These are phyloP conservation scores for Trichopria drosophilae DNA, from an alignment of 2,888 invertebrate species.

Conservation along the genomic window DNA sequence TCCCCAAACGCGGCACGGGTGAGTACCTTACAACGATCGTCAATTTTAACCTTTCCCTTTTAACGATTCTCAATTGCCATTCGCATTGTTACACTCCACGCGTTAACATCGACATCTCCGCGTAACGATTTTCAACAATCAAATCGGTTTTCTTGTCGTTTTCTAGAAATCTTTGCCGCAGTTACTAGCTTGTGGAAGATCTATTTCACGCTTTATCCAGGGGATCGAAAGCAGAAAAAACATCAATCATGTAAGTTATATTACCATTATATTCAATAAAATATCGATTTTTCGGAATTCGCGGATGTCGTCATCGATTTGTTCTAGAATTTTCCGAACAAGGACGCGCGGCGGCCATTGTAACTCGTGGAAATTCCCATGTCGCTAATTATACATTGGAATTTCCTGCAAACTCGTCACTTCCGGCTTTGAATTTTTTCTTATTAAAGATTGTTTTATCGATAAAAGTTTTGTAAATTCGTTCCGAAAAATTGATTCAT, in stretches of 20 bases:
- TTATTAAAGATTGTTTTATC: background rate
- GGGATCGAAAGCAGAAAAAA: slow-evolving; percentile 41
- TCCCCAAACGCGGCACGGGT: slow-evolving; percentile 50
- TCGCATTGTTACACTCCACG: slow-evolving; percentile 6
- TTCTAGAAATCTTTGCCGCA: slow-evolving; percentile 46
- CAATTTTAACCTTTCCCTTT: background rate
- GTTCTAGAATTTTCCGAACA: no score
- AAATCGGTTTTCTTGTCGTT: slow-evolving; percentile 1
- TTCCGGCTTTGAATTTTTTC: background rate
- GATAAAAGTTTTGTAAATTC: background rate
- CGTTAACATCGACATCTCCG: background rate
- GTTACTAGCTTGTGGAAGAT: no score
- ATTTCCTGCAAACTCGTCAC: background rate
- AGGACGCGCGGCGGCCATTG: slow-evolving; percentile 11
- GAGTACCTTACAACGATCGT: slow-evolving; percentile 32
- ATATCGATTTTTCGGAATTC: background rate
- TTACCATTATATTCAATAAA: background rate
- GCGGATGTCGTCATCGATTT: no score
- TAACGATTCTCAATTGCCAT: background rate
- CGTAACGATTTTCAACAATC: slow-evolving; percentile 14
- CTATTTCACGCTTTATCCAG: slow-evolving; percentile 31
- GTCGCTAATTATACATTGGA: background rate
- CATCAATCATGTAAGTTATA: slow-evolving; percentile 47
- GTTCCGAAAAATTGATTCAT: no score
- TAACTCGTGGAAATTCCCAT: no score